A percentile compares a stretch with the other conserved stretches of the same genome.
These are phyloP conservation scores for Eumeta japonica DNA, from an alignment of 1,140 invertebrate genomes.

Conservation along the genomic window DNA sequence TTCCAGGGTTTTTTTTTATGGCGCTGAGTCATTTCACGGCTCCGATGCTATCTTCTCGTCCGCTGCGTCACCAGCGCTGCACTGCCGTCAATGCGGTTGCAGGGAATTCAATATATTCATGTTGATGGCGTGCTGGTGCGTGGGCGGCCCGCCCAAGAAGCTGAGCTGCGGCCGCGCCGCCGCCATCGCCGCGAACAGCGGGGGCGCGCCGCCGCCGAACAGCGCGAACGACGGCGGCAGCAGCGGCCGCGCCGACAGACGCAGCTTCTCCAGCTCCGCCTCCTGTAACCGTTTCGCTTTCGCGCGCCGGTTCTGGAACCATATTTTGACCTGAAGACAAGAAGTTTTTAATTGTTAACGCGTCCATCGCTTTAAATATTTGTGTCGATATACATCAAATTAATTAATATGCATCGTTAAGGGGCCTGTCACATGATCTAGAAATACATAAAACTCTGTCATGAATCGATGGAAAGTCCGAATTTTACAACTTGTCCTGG, in stretches of 20 bases:
- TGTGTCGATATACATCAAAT: no score
- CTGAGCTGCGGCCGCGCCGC: slow-evolving; percentile 45
- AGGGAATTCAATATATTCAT: slow-evolving; percentile 52
- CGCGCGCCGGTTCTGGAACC: slow-evolving; percentile 94
- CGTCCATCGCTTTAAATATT: no score
- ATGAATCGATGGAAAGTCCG: no score
- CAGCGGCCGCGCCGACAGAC: slow-evolving; percentile 42
- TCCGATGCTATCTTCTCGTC: slow-evolving; percentile 30
- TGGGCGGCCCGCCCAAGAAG: slow-evolving; percentile 45
- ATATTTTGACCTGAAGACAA: slow-evolving; percentile 85
- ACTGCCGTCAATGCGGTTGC: slow-evolving; percentile 48
- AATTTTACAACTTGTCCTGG: no score
- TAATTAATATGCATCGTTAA: no score
- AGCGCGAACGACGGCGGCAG: slow-evolving; percentile 44
- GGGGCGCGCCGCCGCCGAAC: slow-evolving; percentile 46
- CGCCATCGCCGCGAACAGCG: slow-evolving; percentile 47
- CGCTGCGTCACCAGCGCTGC: slow-evolving; percentile 26
- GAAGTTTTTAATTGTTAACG: no score
- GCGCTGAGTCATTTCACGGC: no score
- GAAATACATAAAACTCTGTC: no score
- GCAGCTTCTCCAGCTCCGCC: slow-evolving; percentile 82
- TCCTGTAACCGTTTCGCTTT: slow-evolving; percentile 93
- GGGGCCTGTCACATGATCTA: no score
- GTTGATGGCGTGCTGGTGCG: slow-evolving; percentile 49
- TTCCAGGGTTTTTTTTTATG: no score